Evolutionary conservation across 2,888 invertebrate species (phyloP).

Genomic region (Aelia acuminata): DNA sequence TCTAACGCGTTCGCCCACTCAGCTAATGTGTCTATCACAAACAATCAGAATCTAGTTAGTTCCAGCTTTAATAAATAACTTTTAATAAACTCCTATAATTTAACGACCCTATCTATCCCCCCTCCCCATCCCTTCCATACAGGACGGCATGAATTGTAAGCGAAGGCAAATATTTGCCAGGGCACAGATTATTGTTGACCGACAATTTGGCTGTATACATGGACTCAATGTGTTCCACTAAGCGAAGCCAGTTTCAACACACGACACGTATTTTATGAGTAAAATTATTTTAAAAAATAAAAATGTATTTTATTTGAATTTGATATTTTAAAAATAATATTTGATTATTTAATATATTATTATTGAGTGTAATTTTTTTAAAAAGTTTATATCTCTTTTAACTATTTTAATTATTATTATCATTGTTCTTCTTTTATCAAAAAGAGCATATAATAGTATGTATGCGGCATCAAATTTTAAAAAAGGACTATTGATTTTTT

Average conservation of each 20-base stretch:
- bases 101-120: too few relatives aligned
- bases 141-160: not conserved
- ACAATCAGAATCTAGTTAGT: not conserved
- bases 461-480: too few relatives aligned
- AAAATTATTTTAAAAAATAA: too few relatives aligned
- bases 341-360: too few relatives aligned
- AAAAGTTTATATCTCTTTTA: too few relatives aligned
- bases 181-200: constrained; percentile 41
- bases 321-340: not conserved
- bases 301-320: not conserved
- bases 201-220: constrained; percentile 24
- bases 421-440: too few relatives aligned
- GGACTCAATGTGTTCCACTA: not conserved
- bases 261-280: not conserved
- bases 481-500: too few relatives aligned
- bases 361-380: too few relatives aligned
- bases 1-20: too few relatives aligned
- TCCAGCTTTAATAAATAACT: not conserved
- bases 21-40: too few relatives aligned
- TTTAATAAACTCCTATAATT: not conserved
- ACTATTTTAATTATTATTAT: too few relatives aligned
- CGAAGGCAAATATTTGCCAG: not conserved
- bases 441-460: too few relatives aligned
- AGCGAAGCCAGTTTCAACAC: not conserved
- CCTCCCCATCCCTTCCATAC: not conserved